Evolutionary conservation across 1,140 invertebrate genomes (phyloP).

Genomic region (Eupristina koningsbergeri): DNA sequence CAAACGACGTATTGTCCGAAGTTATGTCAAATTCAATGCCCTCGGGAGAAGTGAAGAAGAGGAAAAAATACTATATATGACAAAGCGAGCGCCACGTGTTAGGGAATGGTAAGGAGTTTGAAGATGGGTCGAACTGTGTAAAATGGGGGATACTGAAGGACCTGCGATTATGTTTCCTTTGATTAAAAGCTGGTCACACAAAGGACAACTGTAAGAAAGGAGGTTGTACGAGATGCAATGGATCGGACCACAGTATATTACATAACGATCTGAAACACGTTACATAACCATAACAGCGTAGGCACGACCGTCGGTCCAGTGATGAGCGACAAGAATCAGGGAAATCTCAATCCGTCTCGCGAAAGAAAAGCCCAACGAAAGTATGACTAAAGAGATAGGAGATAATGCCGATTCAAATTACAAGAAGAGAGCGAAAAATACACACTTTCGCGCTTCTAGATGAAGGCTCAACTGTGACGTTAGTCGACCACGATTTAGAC

Average conservation of each 20-base stretch:
- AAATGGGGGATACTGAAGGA: not conserved
- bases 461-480: too few relatives aligned
- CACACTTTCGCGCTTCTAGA: constrained; percentile 2
- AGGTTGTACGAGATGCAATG: not conserved
- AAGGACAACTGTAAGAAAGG: not conserved
- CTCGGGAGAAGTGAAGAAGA: too few relatives aligned
- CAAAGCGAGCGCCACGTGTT: too few relatives aligned
- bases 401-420: not conserved
- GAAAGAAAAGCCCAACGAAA: not conserved
- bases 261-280: not conserved
- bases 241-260: constrained; percentile 4
- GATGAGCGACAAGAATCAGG: too few relatives aligned
- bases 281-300: not conserved
- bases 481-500: not conserved
- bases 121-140: too few relatives aligned
- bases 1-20: too few relatives aligned
- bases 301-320: not conserved
- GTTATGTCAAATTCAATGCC: too few relatives aligned
- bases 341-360: too few relatives aligned
- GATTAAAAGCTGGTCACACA: not conserved
- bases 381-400: not conserved
- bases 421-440: not conserved
- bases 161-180: constrained; percentile 7
- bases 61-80: too few relatives aligned
- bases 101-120: too few relatives aligned